Evolutionary conservation across 2,797 vertebrate genomes (phyloP).

Genomic region (Fratercula arctica): DNA sequence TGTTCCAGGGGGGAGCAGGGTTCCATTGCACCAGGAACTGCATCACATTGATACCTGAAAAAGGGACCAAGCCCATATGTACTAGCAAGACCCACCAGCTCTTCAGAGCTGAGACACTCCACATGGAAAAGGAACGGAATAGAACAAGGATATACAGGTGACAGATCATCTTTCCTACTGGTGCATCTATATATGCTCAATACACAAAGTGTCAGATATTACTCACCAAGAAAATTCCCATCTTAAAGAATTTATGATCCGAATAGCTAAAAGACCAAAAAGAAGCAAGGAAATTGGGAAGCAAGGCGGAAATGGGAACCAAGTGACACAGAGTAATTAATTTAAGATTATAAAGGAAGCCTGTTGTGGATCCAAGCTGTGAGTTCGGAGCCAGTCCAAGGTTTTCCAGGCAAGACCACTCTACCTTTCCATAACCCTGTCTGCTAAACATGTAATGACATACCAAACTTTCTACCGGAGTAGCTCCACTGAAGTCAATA

Average conservation of each 20-base stretch:
- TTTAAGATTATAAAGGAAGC: not conserved
- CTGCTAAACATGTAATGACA: not conserved
- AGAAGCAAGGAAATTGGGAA: not conserved
- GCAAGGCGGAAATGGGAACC: not conserved
- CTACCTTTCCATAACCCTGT: not conserved
- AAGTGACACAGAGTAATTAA: not conserved
- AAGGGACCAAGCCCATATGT: rapidly evolving
- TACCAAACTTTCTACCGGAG: not conserved
- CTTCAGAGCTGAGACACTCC: not conserved
- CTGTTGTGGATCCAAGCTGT: not conserved
- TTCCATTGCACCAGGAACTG: not conserved
- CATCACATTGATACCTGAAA: not conserved
- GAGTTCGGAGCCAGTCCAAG: not conserved
- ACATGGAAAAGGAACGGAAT: not conserved
- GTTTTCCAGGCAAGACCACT: not conserved
- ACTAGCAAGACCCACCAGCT: not conserved
- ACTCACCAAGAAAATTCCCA: not conserved
- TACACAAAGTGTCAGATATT: not conserved
- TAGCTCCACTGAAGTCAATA: conserved; percentile 24
- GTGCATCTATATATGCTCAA: not conserved
- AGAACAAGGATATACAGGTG: not conserved
- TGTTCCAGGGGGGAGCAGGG: not conserved
- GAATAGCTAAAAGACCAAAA: not conserved
- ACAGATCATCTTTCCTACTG: not conserved
- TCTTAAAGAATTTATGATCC: not conserved